Base-by-base conservation (phyloP, 1,140 invertebrate genomes). In the Onthophagus taurus region DNA sequence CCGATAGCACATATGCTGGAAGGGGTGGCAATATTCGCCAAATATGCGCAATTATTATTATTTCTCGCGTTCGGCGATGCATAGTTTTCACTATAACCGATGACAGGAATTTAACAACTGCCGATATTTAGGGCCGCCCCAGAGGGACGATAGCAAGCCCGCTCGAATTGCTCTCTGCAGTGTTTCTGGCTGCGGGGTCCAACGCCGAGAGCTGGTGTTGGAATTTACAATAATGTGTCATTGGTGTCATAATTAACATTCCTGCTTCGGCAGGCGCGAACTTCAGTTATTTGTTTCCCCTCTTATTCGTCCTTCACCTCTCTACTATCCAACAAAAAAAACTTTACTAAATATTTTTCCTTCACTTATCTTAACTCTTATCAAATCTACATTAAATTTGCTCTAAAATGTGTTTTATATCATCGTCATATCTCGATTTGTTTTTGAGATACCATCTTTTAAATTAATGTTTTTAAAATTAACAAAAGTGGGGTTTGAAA, bases 51-150 rank as follows among this genome's bases (percentile, higher is more conserved):
- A 41, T 23, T 41, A 38, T 38, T 38, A 19, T 29, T 26, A 26
- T 29, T 41, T 21, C 24, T 23, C 52, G 53, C n/a, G n/a, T n/a
- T 52, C 39, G 49, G 48, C 51, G 48, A 60, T 56, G 58, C 58
- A 60, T 60, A 60, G 58, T 58, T 60, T 50, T 49, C 54, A 42
- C 53, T 41, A 41, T 41, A 21, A n/a, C 39, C 33, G 55, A 50
- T 54, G 53, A 52, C 56, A 58, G 58, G 55, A 53, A 60, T 60
- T 54, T 52, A 58, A 60, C 55, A 56, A 60, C 58, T 56, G 56
- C 50, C 43, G 49, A 54, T 58, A 60, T 58, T 58, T 56, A 50
- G 51, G 44, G 45, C 37, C 44, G 45, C 50, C 49, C 53, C 42
- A 42, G 49, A 45, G 46, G 51, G 14, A 34, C 31, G 42, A 18